Base-by-base conservation (phyloP, 30 jellyfish, hydroid and myxozoan species). In the Aurelia coerulea region DNA sequence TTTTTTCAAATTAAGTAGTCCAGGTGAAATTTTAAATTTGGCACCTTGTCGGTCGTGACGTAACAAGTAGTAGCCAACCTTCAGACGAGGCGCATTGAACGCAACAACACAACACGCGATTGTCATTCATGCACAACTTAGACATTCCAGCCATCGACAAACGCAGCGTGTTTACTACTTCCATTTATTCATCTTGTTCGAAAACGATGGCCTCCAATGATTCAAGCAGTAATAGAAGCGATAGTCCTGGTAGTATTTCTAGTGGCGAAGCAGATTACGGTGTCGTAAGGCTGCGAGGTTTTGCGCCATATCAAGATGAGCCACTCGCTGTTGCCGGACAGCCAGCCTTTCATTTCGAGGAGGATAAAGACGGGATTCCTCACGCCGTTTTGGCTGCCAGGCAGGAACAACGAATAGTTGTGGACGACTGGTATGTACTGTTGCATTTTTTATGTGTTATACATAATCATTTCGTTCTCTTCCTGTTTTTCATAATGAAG, bases 161-260 rank as follows among this genome's bases (percentile, higher is more conserved):
- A 16, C 17, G 39, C 62, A 68, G 53, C 2, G 8, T 68, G 29
- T 23, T 17, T 34, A 16, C 54, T 23, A 10, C 10, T n/a, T 4
- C 5, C n/a, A n/a, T 68, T 35, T 3, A 14, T 62, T 68, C 19
- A 68, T 10, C 23, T 7, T 11, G 18, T 68, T 7, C 79, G 54
- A 68, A 68, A 68, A 68, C 79, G 79, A 68, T 68, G 79, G 79
- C 79, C 32, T 68, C 79, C 62, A 68, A 50, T 74, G 53, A 74
- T 7, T 16, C 50, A 34, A 53, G 59, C 71, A 34, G 84, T 31
- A 74, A 2, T 18, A 29, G 84, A 49, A 74, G 72, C 71, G 84
- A 50, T 49, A 3, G 12, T 29, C 50, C 31, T 15, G 60, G 68
- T 50, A 33, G 60, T 70, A 78, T 70, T 62, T 49, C 49, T 66